Conservation (phyloP, 2,888 invertebrate genomes). For the Zhengitettix transpicula region DNA sequence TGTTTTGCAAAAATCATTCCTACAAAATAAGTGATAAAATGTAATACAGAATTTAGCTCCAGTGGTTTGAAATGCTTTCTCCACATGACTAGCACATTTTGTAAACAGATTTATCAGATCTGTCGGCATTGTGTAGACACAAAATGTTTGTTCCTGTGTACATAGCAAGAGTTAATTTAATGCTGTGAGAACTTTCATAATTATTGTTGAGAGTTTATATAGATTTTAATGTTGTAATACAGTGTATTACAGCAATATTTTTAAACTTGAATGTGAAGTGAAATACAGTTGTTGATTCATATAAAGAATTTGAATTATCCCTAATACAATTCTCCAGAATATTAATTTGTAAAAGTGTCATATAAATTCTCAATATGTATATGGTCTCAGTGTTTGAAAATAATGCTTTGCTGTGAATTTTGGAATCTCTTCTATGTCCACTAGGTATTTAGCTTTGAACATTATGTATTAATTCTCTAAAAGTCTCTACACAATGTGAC, state of each 20-base stretch:
- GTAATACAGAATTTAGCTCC: background rate
- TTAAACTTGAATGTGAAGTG: too few species aligned
- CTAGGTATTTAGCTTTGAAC: too few species aligned
- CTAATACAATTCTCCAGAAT: background rate
- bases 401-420: too few species aligned
- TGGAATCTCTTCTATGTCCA: too few species aligned
- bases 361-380: background rate
- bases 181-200: background rate
- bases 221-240: too few species aligned
- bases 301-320: too few species aligned
- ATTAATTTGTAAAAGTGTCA: background rate
- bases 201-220: too few species aligned
- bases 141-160: background rate
- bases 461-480: background rate
- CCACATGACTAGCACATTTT: slow-evolving; percentile 5
- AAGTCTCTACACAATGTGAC: slow-evolving; percentile 8
- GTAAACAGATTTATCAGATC: slow-evolving; percentile 11
- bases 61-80: background rate
- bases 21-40: background rate
- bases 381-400: too few species aligned
- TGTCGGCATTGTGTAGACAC: slow-evolving; percentile 9
- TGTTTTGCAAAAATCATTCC: too few species aligned
- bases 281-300: too few species aligned
- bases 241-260: too few species aligned
- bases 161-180: background rate